A percentile compares a stretch with the other conserved stretches of the same genome.
These are phyloP conservation scores for Stenoptilia bipunctidactyla DNA, from an alignment of 2,888 invertebrate genomes.

Conservation along the genomic window DNA sequence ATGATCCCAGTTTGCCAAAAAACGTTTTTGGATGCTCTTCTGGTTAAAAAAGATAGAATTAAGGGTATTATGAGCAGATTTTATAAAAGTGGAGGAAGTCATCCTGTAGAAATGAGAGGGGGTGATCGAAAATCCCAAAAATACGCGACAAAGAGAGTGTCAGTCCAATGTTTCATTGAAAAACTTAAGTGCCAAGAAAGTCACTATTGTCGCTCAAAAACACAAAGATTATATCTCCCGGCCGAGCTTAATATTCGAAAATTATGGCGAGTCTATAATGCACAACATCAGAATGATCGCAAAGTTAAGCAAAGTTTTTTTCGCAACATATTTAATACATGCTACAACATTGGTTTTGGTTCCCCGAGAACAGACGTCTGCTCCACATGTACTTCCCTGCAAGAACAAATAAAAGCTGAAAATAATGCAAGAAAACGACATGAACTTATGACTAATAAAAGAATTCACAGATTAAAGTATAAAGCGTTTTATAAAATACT, in stretches of 20 bases:
- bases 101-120: constrained; percentile 10
- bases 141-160: constrained; percentile 12
- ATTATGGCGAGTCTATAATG: constrained; percentile 1
- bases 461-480: not conserved
- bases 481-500: constrained; percentile 6
- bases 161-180: constrained; percentile 13
- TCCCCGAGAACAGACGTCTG: not conserved
- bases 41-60: constrained; percentile 9
- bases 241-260: not conserved
- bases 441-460: constrained; percentile 1
- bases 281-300: not conserved
- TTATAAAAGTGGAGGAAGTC: constrained; percentile 5
- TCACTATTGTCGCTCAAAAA: constrained; percentile 10
- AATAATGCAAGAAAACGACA: too few species aligned
- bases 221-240: not conserved
- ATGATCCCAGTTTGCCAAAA: constrained; percentile 5
- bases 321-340: not conserved
- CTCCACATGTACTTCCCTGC: constrained; percentile 1
- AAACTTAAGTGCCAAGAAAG: constrained; percentile 11
- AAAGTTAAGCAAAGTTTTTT: constrained; percentile 3
- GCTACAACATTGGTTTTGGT: not conserved
- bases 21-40: constrained; percentile 6
- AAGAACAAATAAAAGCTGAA: not conserved
- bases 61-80: constrained; percentile 11
- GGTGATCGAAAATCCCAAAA: constrained; percentile 11